Evolutionary conservation across 2,888 invertebrate species (phyloP), one percentile per base, ranked within the genome.

Genomic region (Erynnis tages): DNA sequence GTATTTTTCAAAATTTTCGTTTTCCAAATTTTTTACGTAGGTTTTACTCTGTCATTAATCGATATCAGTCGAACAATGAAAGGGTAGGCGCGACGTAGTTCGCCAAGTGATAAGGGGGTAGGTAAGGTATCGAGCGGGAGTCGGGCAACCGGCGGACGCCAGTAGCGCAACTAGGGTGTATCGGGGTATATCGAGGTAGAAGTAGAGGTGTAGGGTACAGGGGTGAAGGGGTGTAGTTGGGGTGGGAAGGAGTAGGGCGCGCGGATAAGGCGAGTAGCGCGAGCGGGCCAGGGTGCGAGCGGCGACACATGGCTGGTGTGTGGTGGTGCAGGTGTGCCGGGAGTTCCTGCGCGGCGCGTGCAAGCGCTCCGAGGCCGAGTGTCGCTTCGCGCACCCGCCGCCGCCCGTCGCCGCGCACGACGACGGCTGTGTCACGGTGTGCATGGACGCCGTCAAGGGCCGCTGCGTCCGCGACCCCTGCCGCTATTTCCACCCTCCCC

Each of bases 401-500:
- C 95, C 97, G 92, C 95, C 96, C 92, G 97, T 97, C 91, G 94
- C 95, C 91, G 94, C 97, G 92, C 97, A 97, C 93, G 95, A 96
- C 92, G 98, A 98, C 94, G 97, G 97, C 94, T 95, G 96, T 92
- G 97, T 98, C 94, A 97, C 97, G 93, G 97, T 98, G 94, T 98
- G 98, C 97, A 98, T 98, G 97, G 98, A 98, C 94, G 97, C 96
- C 94, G 96, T 98, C 93, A 96, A 96, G 94, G 96, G 97, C 93
- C 95, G 97, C 94, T 98, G 98, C 95, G 94, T 96, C 93, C 97
- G 98, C 94, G 97, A 97, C 93, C 96, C 97, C 93, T 98, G 98
- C 96, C 97, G 97, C 94, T 98, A 98, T 96, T 98, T 97, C 95
- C 98, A 98, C 94, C 98, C 98, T 93, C 98, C 98, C 93, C 95